phyloP scores from a whole-genome alignment of 1,140 invertebrate genomes.

The Apis cerana region DNA sequence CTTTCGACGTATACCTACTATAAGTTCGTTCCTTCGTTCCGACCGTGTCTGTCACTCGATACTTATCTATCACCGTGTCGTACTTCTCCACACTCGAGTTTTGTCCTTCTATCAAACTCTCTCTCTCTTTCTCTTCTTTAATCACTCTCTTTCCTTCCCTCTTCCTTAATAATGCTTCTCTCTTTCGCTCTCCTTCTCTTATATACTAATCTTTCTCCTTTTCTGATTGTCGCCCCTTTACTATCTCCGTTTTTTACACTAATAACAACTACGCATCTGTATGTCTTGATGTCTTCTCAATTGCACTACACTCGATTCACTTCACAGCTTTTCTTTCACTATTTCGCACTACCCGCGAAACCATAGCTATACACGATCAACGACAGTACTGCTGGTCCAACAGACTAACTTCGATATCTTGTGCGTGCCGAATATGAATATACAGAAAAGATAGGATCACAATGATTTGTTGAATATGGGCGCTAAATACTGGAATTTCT shows the following conservation, averaged over 20 bases:
- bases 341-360: conserved; percentile 50
- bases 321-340: conserved; percentile 49
- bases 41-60: conserved; percentile 45
- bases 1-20: conserved; percentile 37
- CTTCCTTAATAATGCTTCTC: background rate
- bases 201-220: background rate
- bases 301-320: conserved; percentile 49
- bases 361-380: conserved; percentile 50
- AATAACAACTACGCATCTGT: background rate
- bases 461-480: background rate
- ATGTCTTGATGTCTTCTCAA: background rate
- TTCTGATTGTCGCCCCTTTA: conserved; percentile 12
- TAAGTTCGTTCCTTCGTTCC: conserved; percentile 56
- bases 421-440: conserved; percentile 7
- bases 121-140: background rate
- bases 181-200: background rate
- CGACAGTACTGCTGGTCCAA: conserved; percentile 49
- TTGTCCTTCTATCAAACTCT: conserved; percentile 43
- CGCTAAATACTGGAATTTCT: background rate
- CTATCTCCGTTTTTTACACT: conserved; percentile 19
- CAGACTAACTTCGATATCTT: background rate
- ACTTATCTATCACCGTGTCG: conserved; percentile 44
- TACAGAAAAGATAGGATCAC: conserved; percentile 15
- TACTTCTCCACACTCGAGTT: conserved; percentile 40
- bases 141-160: conserved; percentile 12